phyloP scores from a whole-genome alignment of 2,797 vertebrate genomes.

The Ambastaia sidthimunki region DNA sequence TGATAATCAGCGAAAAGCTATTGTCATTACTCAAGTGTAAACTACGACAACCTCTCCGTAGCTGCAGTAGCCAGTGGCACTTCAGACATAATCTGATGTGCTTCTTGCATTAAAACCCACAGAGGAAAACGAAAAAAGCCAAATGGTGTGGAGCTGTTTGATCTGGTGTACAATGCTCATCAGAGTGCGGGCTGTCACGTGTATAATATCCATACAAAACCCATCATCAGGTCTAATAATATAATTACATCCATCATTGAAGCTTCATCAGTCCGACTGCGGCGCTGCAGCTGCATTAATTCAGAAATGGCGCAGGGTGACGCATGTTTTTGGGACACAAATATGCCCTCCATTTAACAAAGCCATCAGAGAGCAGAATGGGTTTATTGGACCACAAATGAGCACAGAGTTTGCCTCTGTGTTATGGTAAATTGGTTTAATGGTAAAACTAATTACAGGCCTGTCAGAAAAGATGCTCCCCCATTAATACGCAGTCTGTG shows the following conservation, averaged over 20 bases:
- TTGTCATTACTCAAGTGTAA: conserved; percentile 74
- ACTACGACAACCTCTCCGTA: conserved; percentile 63
- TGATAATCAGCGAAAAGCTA: conserved; percentile 76
- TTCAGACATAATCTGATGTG: conserved; percentile 38
- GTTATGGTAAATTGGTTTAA: conserved; percentile 36
- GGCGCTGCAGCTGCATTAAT: conserved; percentile 34
- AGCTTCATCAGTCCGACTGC: conserved; percentile 34
- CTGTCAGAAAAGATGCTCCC: conserved; percentile 9
- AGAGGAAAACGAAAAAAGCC: conserved; percentile 3
- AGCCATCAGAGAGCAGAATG: conserved; percentile 37
- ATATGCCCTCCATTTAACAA: conserved; percentile 45
- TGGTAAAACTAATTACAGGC: conserved; percentile 38
- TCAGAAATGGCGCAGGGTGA: conserved; percentile 18
- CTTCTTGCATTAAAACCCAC: conserved; percentile 1
- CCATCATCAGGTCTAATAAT: conserved; percentile 58
- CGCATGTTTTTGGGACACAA: neutral
- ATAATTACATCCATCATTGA: conserved; percentile 55
- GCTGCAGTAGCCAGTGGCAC: conserved; percentile 11
- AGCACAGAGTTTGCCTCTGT: neutral
- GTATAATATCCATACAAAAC: conserved; percentile 42
- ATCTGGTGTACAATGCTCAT: conserved; percentile 7
- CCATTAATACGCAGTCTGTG: conserved; percentile 11
- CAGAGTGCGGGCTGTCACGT: conserved; percentile 30
- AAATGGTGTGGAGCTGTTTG: conserved; percentile 36
- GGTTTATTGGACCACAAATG: conserved; percentile 36